Evolutionary conservation across 2,113 vertebrate species (phyloP), one percentile per base, ranked within the genome.

Genomic region (Setophaga petechia): DNA sequence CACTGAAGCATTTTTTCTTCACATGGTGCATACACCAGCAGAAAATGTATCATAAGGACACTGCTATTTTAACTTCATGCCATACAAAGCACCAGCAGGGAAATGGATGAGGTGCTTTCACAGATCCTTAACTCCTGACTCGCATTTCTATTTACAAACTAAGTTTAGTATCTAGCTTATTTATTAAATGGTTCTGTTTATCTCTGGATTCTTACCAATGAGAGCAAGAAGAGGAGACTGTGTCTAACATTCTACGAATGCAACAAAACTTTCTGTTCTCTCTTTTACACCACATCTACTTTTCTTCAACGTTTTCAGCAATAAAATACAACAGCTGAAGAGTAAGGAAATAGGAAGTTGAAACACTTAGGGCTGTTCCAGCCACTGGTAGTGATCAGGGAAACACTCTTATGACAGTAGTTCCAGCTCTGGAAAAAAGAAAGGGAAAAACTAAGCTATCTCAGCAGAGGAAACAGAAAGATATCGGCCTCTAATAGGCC

Each of bases 41-140:
- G 27, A 69, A 96, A 84, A 47, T 18, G 20, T 35, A 76, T 75
- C 66, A 58, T 74, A 95, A 83, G 81, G 23, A 73, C 82, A 69
- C 22, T 58, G 31, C 35, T 71, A 5, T 65, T 86, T 95, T 90
- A 68, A 82, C 46, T 65, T 84, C 35, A 37, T 59, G 65, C 37
- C 47, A 73, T 44, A 90, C 18, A 74, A 84, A 86, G 46, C 51
- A 81, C 31, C 61, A 33, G 46, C 54, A 93, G 9, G 43, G 31
- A 96, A 90, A 87, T 13, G 33, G 75, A 91, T 61, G 68, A 89
- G 37, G 43, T 59, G 39, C 35, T 93, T 89, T 87, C 73, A 81
- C 30, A 85, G 82, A 63, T 74, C 68, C 62, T 90, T 93, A 81
- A 89, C 43, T 92, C 65, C 61, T 88, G 87, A 90, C 84, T 90